A percentile compares a stretch with the other conserved stretches of the same genome.
Evolutionary conservation across 2,888 invertebrate genomes (phyloP).

Genomic region (Laspeyria flexula): DNA sequence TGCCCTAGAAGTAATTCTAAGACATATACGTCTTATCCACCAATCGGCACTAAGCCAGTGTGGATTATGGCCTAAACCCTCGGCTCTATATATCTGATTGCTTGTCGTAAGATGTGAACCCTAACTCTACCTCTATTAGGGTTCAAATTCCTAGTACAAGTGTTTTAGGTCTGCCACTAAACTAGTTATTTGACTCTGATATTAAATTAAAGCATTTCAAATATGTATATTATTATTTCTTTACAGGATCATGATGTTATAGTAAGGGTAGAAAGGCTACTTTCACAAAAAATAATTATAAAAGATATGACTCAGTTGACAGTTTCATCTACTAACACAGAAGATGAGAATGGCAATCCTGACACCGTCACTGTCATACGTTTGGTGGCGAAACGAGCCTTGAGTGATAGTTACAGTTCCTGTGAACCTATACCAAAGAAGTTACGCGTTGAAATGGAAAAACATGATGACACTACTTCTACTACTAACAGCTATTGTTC

Average conservation of each 20-base stretch:
- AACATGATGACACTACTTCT: slow-evolving; percentile 62
- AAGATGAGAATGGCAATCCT: slow-evolving; percentile 63
- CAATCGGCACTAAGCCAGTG: too few species aligned
- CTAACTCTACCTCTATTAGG: too few species aligned
- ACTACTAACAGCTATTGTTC: slow-evolving; percentile 66
- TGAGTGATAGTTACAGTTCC: slow-evolving; percentile 65
- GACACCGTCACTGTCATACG: slow-evolving; percentile 57
- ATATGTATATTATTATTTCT: too few species aligned
- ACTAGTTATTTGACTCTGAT: too few species aligned
- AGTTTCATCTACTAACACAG: slow-evolving; percentile 49
- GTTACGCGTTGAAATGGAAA: slow-evolving; percentile 52
- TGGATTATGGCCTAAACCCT: too few species aligned
- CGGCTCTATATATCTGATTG: too few species aligned
- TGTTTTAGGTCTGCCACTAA: too few species aligned
- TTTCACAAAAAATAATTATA: slow-evolving; percentile 52
- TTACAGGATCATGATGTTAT: slow-evolving; percentile 69
- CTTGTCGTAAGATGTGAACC: too few species aligned
- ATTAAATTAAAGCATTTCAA: too few species aligned
- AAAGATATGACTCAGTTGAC: slow-evolving; percentile 53
- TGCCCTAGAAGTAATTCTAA: too few species aligned
- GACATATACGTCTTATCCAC: too few species aligned
- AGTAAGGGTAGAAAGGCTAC: slow-evolving; percentile 68
- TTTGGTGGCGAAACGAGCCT: slow-evolving; percentile 62
- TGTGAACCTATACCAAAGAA: slow-evolving; percentile 74
- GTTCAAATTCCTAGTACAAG: too few species aligned